Base-by-base conservation (phyloP, 92 coral and sea anemone species). In the Porites lobata region DNA sequence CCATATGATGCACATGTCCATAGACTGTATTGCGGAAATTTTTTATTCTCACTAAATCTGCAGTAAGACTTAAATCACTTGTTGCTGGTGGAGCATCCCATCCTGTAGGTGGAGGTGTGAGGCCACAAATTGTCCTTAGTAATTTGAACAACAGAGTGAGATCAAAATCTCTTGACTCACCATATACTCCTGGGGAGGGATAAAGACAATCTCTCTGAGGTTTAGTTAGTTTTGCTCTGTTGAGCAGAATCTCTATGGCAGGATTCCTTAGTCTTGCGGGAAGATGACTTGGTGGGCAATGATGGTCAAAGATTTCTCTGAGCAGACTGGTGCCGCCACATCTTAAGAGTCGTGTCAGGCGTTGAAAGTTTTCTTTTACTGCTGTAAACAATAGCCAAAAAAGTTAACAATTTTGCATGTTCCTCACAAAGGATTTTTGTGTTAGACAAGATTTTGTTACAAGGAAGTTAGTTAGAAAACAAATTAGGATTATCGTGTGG, bases 361-460 rank as follows among this genome's bases (percentile, higher is more conserved):
- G 64, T 58, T 65, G 76, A 22, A 66, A n/a, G 22, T 81, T 50
- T 38, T 29, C 75, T 81, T 85, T 65, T 29, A 9, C 71, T 32
- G 65, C 19, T 78, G 72, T 77, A 21, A 21, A 21, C 22, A 21
- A 21, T 21, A 21, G 22, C 22, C 22, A 21, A 21, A 21, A 21
- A 21, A 21, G 22, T 21, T 21, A 21, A 21, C 47, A 38, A 38
- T 38, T 38, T 38, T 38, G 47, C 47, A 4, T 38, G 47, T 38
- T 38, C 6, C 47, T 38, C 47, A 38, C 6, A 38, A 0, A 38
- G 47, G 6, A 38, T 38, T 38, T 38, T 0, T 38, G 47, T 38
- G 47, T 38, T 38, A 38, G 47, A 38, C 43, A 0, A 32, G 43
- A 2, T 4, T 38, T 38, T 38, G 47, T 38, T 38, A 38, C 4